These are phyloP conservation scores for Pelagia noctiluca DNA, from an alignment of 30 jellyfish, hydroid and myxozoan species.

Conservation along the genomic window DNA sequence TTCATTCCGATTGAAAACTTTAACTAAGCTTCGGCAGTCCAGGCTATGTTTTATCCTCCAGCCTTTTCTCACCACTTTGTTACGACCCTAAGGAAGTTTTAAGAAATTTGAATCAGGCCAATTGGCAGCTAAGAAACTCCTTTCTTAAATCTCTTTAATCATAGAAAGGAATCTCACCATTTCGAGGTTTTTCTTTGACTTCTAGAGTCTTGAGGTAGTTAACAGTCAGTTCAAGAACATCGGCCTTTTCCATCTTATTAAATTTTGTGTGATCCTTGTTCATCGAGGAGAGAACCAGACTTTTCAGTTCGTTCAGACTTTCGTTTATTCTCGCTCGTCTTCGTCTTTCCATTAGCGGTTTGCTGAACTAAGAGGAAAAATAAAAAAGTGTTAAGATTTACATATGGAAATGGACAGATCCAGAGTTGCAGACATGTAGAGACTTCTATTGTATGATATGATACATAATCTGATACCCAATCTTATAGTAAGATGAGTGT, in stretches of 20 bases:
- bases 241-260: slow-evolving; percentile 87
- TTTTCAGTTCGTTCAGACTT: slow-evolving; percentile 77
- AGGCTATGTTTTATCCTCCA: too few species aligned
- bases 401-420: not conserved
- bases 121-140: too few species aligned
- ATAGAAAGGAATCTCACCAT: slow-evolving; percentile 82
- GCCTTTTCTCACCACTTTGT: too few species aligned
- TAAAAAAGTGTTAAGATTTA: not conserved
- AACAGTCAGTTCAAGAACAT: slow-evolving; percentile 81
- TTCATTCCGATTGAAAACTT: too few species aligned
- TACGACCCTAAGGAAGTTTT: too few species aligned
- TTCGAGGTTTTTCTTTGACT: slow-evolving; percentile 26
- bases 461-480: too few species aligned
- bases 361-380: slow-evolving; percentile 70
- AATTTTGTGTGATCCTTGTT: slow-evolving; percentile 80
- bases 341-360: slow-evolving; percentile 86
- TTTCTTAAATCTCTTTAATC: too few species aligned
- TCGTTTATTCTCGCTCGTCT: slow-evolving; percentile 87
- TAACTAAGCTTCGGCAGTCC: too few species aligned
- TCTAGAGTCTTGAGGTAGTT: slow-evolving; percentile 61
- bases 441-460: not conserved
- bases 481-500: too few species aligned
- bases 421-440: not conserved
- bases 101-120: too few species aligned
- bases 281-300: slow-evolving; percentile 68